Evolutionary conservation across 1,140 invertebrate genomes (phyloP).

Genomic region (Melanaphis sacchari): DNA sequence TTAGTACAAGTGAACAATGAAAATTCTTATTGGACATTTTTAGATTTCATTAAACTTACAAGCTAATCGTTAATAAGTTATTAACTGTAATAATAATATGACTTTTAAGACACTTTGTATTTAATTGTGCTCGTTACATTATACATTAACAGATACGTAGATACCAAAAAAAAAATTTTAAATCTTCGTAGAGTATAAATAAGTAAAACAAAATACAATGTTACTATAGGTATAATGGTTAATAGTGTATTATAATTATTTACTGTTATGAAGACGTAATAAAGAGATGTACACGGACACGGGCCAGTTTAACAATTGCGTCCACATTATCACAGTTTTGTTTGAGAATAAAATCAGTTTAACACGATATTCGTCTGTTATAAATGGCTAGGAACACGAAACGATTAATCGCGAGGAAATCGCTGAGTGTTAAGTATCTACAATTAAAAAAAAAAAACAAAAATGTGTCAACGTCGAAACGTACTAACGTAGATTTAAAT

Average conservation of each 20-base stretch:
- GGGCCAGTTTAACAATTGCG: neutral
- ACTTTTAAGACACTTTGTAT: neutral
- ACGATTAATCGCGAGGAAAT: neutral
- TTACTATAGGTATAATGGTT: neutral
- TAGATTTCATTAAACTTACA: constrained; percentile 20
- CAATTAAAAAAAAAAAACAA: neutral
- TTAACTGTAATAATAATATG: neutral
- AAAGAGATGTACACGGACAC: neutral
- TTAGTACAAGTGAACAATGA: constrained; percentile 52
- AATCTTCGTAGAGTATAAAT: neutral
- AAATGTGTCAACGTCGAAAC: neutral
- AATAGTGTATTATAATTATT: neutral
- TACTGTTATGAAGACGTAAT: neutral
- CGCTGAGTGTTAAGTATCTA: neutral
- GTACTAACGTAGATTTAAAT: neutral
- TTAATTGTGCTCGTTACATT: neutral
- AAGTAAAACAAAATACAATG: neutral
- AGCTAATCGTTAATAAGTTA: constrained; percentile 37
- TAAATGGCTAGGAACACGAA: neutral
- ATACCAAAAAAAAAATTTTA: neutral
- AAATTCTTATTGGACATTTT: constrained; percentile 42
- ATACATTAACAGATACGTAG: neutral
- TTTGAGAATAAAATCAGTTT: neutral
- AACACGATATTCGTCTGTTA: constrained; percentile 3
- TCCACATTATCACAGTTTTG: neutral